Base-by-base conservation (phyloP, 2,797 vertebrate species). In the Sardinella longiceps region DNA sequence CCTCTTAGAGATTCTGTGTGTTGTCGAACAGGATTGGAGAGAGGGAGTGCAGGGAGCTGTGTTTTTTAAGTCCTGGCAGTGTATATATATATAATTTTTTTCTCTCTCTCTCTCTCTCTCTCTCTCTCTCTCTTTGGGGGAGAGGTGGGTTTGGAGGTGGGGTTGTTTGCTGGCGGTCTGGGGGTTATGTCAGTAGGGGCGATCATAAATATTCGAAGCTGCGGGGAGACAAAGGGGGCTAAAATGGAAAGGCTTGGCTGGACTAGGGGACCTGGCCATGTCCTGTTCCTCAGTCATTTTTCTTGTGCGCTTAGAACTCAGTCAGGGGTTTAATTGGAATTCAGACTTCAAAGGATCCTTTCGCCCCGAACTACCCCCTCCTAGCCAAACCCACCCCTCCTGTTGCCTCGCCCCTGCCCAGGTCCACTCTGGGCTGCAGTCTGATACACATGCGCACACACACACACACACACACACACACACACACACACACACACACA, bases 241-340 rank as follows among this genome's bases (percentile, higher is more conserved):
- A 94, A 96, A 97, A 95, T 93, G 96, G 93, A 95, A 95, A 95
- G 95, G 95, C 95, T 95, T 90, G 95, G 93, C 93, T 95, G 96
- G 96, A 96, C 95, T 95, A 94, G 94, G 95, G 95, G 96, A 96
- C 97, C 96, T 95, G 96, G 95, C 94, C 96, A 95, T 96, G 96
- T 95, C 96, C 96, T 96, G 96, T 97, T 96, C 96, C 96, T 95
- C 95, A 96, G 96, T 98, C 97, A 97, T 97, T 97, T 96, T 95
- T 97, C 95, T 97, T 97, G 91, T 94, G 94, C 91, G 93, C 97
- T 99, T 96, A 98, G 98, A 99, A 99, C 98, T 98, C 98, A 98
- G 98, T 98, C 96, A 97, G 97, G 97, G 98, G 98, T 98, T 99
- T 99, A 99, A 99, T 99, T 99, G 97, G 96, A 99, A 99, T 98